Evolutionary conservation across 2,888 invertebrate species (phyloP), one percentile per base, ranked within the genome.

Genomic region (Capitulum mitella): DNA sequence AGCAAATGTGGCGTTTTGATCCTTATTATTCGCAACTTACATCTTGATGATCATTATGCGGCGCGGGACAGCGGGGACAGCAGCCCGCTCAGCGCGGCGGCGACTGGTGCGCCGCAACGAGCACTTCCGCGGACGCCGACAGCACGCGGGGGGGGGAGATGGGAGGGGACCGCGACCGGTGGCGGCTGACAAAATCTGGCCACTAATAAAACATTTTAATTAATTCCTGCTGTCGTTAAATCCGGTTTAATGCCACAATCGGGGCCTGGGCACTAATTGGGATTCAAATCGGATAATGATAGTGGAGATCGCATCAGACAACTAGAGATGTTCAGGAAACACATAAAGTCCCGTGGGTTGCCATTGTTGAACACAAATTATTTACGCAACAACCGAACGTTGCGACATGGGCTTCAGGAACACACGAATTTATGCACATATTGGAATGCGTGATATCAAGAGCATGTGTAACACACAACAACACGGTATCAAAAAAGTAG

Each of bases 171-270:
- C 40, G 10, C 26, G 10, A 22, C 70, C 37, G 40, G 70, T 70
- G 37, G 70, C 70, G 37, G 37, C 26, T 19, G 22, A 37, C 70
- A 37, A 40, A 70, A 70, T 70, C 70, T 40, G 70, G 26, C 37
- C 70, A 70, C 70, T 40, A 70, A 70, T 70, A 70, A 70, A 70
- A 70, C 70, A 70, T 70, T 70, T 26, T 70, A 37, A 70, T 40
- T 40, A 70, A 70, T 70, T 70, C 70, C 10, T 10, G 40, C 29
- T 12, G 40, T 70, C 70, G 70, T 70, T 70, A 70, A 70, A 70
- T 70, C 70, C 70, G 70, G 37, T 70, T 70, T 70, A 70, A 70
- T 70, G 70, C 40, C 26, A 40, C 26, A 40, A 40, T 70, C 70
- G 40, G 70, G 64, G 16, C 70, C 19, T 12, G 37, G 10, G 70